Evolutionary conservation across 2,113 vertebrate genomes (phyloP).

Genomic region (Epinephelus lanceolatus): DNA sequence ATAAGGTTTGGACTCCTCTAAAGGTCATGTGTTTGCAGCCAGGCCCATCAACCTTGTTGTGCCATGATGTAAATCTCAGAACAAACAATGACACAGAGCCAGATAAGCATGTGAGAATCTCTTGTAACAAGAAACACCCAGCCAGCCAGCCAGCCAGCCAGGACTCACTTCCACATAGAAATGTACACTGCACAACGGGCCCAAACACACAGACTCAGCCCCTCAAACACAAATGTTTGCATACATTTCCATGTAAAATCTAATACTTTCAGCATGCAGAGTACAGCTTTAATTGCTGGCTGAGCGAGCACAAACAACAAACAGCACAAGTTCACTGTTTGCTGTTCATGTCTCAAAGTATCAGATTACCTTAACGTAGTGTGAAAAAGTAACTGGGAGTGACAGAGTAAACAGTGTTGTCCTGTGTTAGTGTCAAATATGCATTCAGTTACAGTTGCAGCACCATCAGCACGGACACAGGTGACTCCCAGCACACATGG

Average conservation of each 20-base stretch:
- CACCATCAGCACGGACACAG: background rate
- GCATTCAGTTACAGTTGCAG: background rate
- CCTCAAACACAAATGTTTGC: conserved; percentile 16
- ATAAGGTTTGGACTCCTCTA: background rate
- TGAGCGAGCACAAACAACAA: conserved; percentile 18
- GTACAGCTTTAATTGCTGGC: conserved; percentile 3
- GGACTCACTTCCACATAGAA: conserved; percentile 48
- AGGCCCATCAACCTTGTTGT: conserved; percentile 12
- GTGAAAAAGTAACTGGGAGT: background rate
- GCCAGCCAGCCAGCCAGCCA: conserved; percentile 12
- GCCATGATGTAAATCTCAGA: conserved; percentile 42
- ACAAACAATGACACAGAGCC: conserved; percentile 18
- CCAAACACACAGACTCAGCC: conserved; percentile 11
- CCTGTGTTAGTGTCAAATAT: conserved; percentile 5
- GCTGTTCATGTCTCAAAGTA: conserved; percentile 31
- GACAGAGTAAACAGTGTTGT: conserved; percentile 12
- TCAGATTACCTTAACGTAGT: background rate
- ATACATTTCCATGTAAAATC: conserved; percentile 24
- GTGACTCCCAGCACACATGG: conserved; percentile 22
- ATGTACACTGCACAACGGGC: conserved; percentile 20
- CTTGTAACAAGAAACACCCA: conserved; percentile 16
- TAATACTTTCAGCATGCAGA: conserved; percentile 21
- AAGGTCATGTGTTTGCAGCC: conserved; percentile 19
- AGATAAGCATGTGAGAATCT: conserved; percentile 29
- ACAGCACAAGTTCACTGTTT: background rate